Evolutionary conservation across 2,113 vertebrate genomes (phyloP).

Genomic region (Corythoichthys intestinalis): DNA sequence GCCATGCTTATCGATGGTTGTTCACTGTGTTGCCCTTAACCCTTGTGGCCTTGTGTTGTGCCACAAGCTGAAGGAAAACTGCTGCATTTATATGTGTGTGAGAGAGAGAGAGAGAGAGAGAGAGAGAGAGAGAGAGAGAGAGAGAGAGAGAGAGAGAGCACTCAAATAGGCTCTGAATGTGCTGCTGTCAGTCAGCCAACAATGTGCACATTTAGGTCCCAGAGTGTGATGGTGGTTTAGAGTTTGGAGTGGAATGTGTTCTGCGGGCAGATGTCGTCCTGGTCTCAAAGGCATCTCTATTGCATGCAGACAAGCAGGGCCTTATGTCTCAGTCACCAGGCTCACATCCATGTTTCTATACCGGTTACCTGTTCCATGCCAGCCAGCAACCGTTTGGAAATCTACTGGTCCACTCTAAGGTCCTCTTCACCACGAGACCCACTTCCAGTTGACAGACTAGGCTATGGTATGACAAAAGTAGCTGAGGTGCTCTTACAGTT

Average conservation of each 20-base stretch:
- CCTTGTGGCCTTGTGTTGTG: constrained; percentile 17
- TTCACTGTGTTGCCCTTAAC: constrained; percentile 37
- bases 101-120: constrained; percentile 20
- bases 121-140: constrained; percentile 12
- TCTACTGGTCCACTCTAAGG: constrained; percentile 44
- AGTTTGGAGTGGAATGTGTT: constrained; percentile 69
- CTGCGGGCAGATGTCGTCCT: constrained; percentile 44
- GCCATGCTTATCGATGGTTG: constrained; percentile 47
- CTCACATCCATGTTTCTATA: constrained; percentile 32
- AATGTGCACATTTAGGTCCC: constrained; percentile 69
- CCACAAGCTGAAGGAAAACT: constrained; percentile 2
- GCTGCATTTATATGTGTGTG: neutral
- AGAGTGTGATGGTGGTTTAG: constrained; percentile 32
- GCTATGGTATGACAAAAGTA: constrained; percentile 7
- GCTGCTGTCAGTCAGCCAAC: constrained; percentile 59
- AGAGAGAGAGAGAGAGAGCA: constrained; percentile 39
- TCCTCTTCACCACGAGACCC: constrained; percentile 19
- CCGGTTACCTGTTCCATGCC: constrained; percentile 32
- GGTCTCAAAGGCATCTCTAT: constrained; percentile 73
- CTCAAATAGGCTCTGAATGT: constrained; percentile 61
- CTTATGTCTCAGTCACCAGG: constrained; percentile 61
- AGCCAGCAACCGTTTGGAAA: constrained; percentile 55
- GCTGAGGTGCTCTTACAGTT: neutral
- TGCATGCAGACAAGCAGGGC: constrained; percentile 59
- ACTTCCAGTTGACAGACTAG: constrained; percentile 16